phyloP scores from a whole-genome alignment of 2,113 vertebrate species.

The Gnathonemus echidnorhynchus region DNA sequence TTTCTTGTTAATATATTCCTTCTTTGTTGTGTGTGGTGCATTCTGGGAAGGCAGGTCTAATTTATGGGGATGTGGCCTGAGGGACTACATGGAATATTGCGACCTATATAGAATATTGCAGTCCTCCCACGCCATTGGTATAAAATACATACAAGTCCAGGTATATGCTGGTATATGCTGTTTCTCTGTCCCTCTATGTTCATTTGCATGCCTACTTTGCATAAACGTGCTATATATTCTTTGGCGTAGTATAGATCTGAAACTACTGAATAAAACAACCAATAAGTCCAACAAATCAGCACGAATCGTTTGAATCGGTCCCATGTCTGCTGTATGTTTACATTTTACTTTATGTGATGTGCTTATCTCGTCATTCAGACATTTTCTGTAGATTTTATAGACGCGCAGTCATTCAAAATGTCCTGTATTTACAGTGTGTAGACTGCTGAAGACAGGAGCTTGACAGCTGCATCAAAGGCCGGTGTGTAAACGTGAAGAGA shows the following conservation, averaged over 20 bases:
- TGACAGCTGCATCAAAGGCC: conserved; percentile 13
- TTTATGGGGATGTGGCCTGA: background rate
- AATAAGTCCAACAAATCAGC: background rate
- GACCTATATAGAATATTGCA: background rate
- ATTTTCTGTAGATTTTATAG: background rate
- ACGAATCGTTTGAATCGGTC: background rate
- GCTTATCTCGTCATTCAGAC: background rate
- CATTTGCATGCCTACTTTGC: conserved; percentile 2
- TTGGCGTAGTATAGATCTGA: background rate
- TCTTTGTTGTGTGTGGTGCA: conserved; percentile 5
- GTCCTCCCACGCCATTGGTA: conserved; percentile 14
- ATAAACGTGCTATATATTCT: background rate
- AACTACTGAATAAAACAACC: background rate
- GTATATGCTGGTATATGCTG: background rate
- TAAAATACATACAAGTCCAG: conserved; percentile 18
- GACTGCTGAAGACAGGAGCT: conserved; percentile 15
- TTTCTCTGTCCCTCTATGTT: background rate
- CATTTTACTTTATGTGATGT: background rate
- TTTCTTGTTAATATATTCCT: background rate
- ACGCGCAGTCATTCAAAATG: conserved; percentile 1
- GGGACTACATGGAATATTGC: conserved; percentile 26
- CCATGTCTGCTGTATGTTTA: background rate
- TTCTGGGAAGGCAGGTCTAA: conserved; percentile 16
- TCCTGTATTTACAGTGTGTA: conserved; percentile 8
- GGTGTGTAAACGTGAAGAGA: background rate